Conservation (phyloP, 2,888 invertebrate species). For the Pammene fasciana region DNA sequence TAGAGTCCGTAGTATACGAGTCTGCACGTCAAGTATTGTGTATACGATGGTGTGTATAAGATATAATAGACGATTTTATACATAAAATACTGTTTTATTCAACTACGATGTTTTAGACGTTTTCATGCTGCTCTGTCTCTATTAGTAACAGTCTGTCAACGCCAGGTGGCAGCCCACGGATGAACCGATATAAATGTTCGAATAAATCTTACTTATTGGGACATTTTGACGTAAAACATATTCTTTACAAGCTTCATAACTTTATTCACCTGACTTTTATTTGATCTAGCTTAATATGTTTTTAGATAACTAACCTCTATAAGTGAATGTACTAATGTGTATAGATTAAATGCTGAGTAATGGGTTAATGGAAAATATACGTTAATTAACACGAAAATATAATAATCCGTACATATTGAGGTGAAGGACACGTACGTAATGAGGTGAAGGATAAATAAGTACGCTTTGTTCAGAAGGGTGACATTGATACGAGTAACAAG, state of each 20-base stretch:
- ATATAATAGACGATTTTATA: too few species aligned
- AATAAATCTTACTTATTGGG: slow-evolving; percentile 1
- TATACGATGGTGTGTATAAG: too few species aligned
- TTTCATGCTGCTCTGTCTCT: slow-evolving; percentile 11
- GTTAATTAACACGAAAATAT: too few species aligned
- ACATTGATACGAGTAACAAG: too few species aligned
- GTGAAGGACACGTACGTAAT: too few species aligned
- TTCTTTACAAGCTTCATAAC: not conserved
- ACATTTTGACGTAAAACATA: not conserved
- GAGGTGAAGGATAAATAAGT: too few species aligned
- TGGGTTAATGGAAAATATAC: not conserved
- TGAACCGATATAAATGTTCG: slow-evolving; percentile 1
- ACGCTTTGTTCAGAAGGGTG: too few species aligned
- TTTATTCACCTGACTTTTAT: not conserved
- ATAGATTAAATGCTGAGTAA: not conserved
- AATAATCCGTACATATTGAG: too few species aligned
- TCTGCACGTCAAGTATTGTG: too few species aligned
- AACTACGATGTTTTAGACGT: not conserved
- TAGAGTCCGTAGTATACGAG: too few species aligned
- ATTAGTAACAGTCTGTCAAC: slow-evolving; percentile 23
- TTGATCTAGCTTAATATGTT: not conserved
- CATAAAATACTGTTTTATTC: not conserved
- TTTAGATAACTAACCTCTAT: not conserved
- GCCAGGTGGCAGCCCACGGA: slow-evolving; percentile 12
- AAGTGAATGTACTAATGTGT: too few species aligned